Evolutionary conservation across 2,888 invertebrate genomes (phyloP).

Genomic region (Lasioglossum malachurum): DNA sequence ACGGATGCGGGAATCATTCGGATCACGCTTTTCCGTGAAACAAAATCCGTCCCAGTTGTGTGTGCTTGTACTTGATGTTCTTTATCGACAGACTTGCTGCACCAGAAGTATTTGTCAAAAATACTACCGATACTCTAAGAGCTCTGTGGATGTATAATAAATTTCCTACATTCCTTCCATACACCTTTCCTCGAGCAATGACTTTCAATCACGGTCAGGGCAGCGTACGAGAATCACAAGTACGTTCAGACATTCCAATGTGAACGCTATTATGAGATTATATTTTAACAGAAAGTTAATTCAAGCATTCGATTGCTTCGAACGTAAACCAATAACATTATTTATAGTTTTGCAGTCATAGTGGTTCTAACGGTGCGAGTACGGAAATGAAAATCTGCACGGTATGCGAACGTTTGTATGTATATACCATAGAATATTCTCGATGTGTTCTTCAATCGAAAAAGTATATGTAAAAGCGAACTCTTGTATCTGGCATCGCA

Average conservation of each 20-base stretch:
- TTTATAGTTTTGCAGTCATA: slow-evolving; percentile 27
- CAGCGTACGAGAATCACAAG: neutral
- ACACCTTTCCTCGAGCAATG: neutral
- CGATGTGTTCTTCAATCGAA: slow-evolving; percentile 14
- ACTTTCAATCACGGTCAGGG: neutral
- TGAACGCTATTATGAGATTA: neutral
- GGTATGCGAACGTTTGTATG: slow-evolving; percentile 32
- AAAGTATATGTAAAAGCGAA: slow-evolving; percentile 4
- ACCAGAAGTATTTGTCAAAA: neutral
- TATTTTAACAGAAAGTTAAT: slow-evolving; percentile 5
- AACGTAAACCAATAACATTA: slow-evolving; percentile 20
- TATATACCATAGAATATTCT: slow-evolving; percentile 19
- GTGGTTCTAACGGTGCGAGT: slow-evolving; percentile 39
- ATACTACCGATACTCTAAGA: neutral
- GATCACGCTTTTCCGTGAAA: slow-evolving; percentile 3
- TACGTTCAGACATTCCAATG: slow-evolving; percentile 14
- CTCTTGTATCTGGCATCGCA: slow-evolving; percentile 2
- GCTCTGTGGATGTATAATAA: slow-evolving; percentile 10
- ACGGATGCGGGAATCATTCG: neutral
- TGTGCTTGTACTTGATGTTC: neutral
- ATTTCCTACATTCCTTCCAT: slow-evolving; percentile 1
- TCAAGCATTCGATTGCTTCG: neutral
- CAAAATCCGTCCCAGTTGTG: slow-evolving; percentile 23
- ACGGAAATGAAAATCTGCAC: slow-evolving; percentile 25
- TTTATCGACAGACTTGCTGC: neutral